phyloP scores from a whole-genome alignment of 2,888 invertebrate genomes.

The Scrobipalpa atriplicella region DNA sequence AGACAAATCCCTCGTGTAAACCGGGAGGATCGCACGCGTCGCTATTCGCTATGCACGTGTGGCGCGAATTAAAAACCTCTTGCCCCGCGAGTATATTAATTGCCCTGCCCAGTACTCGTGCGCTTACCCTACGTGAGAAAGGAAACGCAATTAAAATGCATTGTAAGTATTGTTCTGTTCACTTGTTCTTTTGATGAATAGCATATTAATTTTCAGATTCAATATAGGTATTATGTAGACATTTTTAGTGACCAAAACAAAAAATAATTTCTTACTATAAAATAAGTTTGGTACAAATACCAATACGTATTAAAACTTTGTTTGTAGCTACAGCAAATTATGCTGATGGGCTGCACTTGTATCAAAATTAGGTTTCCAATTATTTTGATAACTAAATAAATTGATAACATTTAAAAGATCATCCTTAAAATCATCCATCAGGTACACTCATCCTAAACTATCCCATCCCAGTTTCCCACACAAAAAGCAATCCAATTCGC shows the following conservation, averaged over 20 bases:
- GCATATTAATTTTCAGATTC: neutral
- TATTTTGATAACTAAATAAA: too few species aligned
- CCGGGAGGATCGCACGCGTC: conserved; percentile 59
- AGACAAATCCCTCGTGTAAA: conserved; percentile 37
- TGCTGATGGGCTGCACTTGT: too few species aligned
- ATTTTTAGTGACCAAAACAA: too few species aligned
- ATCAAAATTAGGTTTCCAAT: too few species aligned
- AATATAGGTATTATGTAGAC: too few species aligned
- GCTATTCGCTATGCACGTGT: conserved; percentile 72
- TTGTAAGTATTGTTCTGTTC: too few species aligned
- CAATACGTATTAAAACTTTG: too few species aligned
- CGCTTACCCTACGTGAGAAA: conserved; percentile 40
- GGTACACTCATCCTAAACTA: neutral
- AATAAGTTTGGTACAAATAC: too few species aligned
- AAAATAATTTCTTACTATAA: too few species aligned
- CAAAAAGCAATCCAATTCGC: neutral
- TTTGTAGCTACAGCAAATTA: too few species aligned
- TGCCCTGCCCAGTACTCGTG: conserved; percentile 47
- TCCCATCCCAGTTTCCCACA: conserved; percentile 7
- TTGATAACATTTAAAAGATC: too few species aligned
- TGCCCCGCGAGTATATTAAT: conserved; percentile 69
- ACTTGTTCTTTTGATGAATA: conserved; percentile 26
- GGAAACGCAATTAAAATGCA: conserved; percentile 54
- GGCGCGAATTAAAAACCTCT: conserved; percentile 73
- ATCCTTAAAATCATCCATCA: neutral